A percentile compares a stretch with the other conserved stretches of the same genome.
phyloP scores from a whole-genome alignment of 2,888 invertebrate species.

The Monoplex corrugatus region DNA sequence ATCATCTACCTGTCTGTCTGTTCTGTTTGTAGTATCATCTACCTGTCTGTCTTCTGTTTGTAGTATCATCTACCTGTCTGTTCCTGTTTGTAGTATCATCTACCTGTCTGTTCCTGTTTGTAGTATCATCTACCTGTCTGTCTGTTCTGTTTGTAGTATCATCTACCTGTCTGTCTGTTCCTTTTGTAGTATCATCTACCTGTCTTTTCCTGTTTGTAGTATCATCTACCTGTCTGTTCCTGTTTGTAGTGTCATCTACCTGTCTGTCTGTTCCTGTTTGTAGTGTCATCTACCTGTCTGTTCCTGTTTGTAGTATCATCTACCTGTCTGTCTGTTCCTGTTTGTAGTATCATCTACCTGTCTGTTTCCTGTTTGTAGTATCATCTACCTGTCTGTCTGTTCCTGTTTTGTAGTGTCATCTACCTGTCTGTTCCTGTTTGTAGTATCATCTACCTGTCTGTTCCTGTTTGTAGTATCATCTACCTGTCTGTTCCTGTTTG shows the following conservation, averaged over 20 bases:
- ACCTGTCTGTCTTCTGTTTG: neutral
- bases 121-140: neutral
- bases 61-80: neutral
- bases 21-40: neutral
- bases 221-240: neutral
- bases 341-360: too few relatives aligned
- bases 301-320: neutral
- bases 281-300: neutral
- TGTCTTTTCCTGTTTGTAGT: neutral
- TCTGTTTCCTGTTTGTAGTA: neutral
- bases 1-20: too few relatives aligned
- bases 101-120: neutral
- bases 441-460: neutral
- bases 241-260: too few relatives aligned
- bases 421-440: neutral
- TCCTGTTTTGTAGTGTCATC: neutral
- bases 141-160: neutral
- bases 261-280: neutral
- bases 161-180: neutral
- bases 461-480: neutral
- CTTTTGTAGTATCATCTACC: neutral
- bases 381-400: neutral
- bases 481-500: neutral
- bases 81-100: neutral
- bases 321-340: too few relatives aligned